Base-by-base conservation (phyloP, 1,140 invertebrate genomes). In the Theocolax elegans region DNA sequence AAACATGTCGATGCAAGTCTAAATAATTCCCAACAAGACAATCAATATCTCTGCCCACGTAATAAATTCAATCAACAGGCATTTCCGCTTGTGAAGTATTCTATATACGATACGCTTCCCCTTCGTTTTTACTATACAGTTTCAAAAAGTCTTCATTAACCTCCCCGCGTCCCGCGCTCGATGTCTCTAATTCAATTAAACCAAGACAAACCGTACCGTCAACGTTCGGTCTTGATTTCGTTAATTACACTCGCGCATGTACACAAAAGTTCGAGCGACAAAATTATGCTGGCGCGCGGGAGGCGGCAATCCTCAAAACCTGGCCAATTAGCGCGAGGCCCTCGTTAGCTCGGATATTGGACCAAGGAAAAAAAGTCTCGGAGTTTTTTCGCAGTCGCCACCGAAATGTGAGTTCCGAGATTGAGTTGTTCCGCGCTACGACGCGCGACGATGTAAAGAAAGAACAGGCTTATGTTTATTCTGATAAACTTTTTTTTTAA, bases 111-210 rank as follows among this genome's bases (percentile, higher is more conserved):
- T n/a, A n/a, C n/a, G n/a, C n/a, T n/a, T n/a, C n/a, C n/a, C n/a
- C n/a, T n/a, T n/a, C n/a, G n/a, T n/a, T n/a, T n/a, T n/a, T n/a
- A n/a, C n/a, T n/a, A n/a, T n/a, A n/a, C n/a, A n/a, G n/a, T n/a
- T n/a, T n/a, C n/a, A n/a, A n/a, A n/a, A n/a, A n/a, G n/a, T n/a
- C n/a, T n/a, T n/a, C n/a, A n/a, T n/a, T n/a, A n/a, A n/a, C n/a
- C n/a, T n/a, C n/a, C n/a, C n/a, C n/a, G n/a, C n/a, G n/a, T n/a
- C n/a, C n/a, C n/a, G n/a, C n/a, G n/a, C n/a, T n/a, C n/a, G n/a
- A n/a, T n/a, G n/a, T n/a, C n/a, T n/a, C 51, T 54, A 66, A 66
- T 66, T 66, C 35, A 56, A 66, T 66, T 66, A 29, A 53, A 42
- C 23, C 38, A 21, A 23, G 29, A 40, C 62, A 25, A 51, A 40